These are phyloP conservation scores for Athene noctua DNA, from an alignment of 2,113 vertebrate genomes.

Conservation along the genomic window DNA sequence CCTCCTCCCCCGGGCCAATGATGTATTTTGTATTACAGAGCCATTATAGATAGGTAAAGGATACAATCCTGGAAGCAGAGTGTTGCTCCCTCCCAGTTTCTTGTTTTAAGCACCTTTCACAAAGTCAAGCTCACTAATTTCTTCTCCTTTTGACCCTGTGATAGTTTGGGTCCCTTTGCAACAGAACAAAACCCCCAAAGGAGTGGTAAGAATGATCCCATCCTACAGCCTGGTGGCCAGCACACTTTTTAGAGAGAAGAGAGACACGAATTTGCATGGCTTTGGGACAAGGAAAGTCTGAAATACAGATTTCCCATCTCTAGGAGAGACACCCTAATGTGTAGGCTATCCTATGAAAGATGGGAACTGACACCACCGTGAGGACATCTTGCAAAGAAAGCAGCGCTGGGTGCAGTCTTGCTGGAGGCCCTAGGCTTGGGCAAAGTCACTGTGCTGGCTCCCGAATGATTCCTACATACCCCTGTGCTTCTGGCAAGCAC, in stretches of 20 bases:
- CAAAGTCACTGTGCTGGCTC: not conserved
- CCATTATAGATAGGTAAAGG: not conserved
- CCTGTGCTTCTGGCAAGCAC: not conserved
- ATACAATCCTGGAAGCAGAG: not conserved
- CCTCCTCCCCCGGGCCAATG: accelerated
- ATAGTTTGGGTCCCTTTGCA: not conserved
- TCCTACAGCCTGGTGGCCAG: not conserved
- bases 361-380: constrained; percentile 30
- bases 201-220: not conserved
- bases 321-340: not conserved
- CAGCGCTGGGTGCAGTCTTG: not conserved
- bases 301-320: not conserved
- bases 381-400: constrained; percentile 1
- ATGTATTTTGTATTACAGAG: not conserved
- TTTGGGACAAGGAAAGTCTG: not conserved
- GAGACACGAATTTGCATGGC: not conserved
- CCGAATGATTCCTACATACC: accelerated
- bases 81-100: not conserved
- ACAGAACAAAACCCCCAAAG: not conserved
- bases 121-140: not conserved
- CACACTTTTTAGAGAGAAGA: not conserved
- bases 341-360: not conserved
- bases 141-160: not conserved
- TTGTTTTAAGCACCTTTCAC: not conserved
- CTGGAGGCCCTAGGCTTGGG: accelerated